phyloP scores from a whole-genome alignment of 1,140 invertebrate species.

The Diorhabda carinulata region DNA sequence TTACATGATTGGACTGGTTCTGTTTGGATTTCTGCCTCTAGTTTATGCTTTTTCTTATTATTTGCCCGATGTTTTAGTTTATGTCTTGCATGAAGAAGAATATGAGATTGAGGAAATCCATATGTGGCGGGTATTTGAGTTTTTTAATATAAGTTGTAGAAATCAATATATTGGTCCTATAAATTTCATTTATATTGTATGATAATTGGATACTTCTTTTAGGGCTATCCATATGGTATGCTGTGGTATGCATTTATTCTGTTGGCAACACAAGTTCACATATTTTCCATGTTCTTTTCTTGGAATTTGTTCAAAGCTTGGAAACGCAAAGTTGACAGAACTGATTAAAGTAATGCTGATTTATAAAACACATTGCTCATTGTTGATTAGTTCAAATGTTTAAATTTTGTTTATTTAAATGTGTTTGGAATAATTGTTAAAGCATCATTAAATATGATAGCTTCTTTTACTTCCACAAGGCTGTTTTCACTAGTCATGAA shows the following conservation, averaged over 20 bases:
- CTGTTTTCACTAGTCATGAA: too few relatives aligned
- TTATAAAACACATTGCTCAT: conserved; percentile 7
- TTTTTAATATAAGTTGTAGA: not conserved
- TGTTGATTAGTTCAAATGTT: conserved; percentile 3
- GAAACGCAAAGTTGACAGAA: conserved; percentile 63
- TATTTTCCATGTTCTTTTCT: conserved; percentile 85
- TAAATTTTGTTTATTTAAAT: conserved; percentile 5
- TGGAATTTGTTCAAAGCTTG: conserved; percentile 82
- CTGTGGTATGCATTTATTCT: conserved; percentile 92
- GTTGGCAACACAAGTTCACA: conserved; percentile 84
- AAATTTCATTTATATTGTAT: conserved; percentile 12
- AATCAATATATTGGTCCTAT: not conserved
- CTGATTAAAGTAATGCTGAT: not conserved
- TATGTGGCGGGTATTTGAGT: conserved; percentile 68
- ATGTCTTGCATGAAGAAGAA: conserved; percentile 63
- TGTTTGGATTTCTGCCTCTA: conserved; percentile 77
- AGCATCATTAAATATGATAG: too few relatives aligned
- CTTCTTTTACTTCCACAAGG: too few relatives aligned
- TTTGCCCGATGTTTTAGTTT: conserved; percentile 78
- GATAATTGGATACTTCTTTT: conserved; percentile 44
- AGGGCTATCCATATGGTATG: conserved; percentile 87
- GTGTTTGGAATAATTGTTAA: not conserved
- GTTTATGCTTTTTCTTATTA: conserved; percentile 79
- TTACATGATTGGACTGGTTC: conserved; percentile 76
- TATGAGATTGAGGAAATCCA: conserved; percentile 64